Evolutionary conservation across 2,888 invertebrate genomes (phyloP).

Genomic region (Keiferia lycopersicella): DNA sequence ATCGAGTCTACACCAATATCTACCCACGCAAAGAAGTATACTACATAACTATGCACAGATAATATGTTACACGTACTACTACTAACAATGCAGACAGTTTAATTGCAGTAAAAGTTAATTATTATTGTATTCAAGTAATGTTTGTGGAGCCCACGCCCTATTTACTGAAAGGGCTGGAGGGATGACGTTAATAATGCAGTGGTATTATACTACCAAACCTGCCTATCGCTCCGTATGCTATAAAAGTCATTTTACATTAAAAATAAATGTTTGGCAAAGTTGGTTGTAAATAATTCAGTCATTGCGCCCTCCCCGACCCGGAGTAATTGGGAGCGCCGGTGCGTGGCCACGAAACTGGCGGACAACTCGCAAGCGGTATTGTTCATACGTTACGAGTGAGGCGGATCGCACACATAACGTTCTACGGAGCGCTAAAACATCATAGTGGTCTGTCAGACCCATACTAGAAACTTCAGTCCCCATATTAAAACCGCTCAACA

Average conservation of each 20-base stretch:
- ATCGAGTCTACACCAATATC: too few species aligned
- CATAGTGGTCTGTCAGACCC: too few species aligned
- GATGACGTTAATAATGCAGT: constrained; percentile 50
- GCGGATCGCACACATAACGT: too few species aligned
- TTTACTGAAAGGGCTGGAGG: constrained; percentile 43
- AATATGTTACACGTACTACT: neutral
- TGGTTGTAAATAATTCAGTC: constrained; percentile 62
- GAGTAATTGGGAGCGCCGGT: constrained; percentile 48
- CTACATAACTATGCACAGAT: neutral
- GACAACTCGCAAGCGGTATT: neutral
- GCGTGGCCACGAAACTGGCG: constrained; percentile 31
- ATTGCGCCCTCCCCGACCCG: constrained; percentile 43
- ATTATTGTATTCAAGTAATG: constrained; percentile 29
- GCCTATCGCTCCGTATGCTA: constrained; percentile 31
- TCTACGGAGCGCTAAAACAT: too few species aligned
- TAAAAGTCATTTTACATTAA: constrained; percentile 58
- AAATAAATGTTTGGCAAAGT: constrained; percentile 67
- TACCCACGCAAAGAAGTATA: neutral
- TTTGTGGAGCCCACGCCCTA: constrained; percentile 37
- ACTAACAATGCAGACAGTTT: constrained; percentile 1
- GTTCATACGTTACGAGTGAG: too few species aligned
- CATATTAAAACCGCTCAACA: too few species aligned
- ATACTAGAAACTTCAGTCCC: too few species aligned
- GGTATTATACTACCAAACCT: constrained; percentile 28
- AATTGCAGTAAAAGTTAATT: constrained; percentile 2